Evolutionary conservation across 2,113 vertebrate species (phyloP).

Genomic region (Glaucomys volans): DNA sequence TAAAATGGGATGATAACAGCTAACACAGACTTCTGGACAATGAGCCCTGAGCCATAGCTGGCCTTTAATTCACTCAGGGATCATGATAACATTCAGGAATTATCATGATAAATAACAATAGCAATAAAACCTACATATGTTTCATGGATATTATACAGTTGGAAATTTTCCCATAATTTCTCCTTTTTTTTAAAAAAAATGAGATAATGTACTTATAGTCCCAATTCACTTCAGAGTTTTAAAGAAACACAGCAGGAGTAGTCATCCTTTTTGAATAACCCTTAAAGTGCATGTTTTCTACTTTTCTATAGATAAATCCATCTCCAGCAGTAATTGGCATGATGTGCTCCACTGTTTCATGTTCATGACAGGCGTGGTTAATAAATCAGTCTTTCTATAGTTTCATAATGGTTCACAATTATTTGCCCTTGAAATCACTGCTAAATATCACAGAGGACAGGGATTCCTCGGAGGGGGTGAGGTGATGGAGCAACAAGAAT

Average conservation of each 20-base stretch:
- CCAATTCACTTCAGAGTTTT: not conserved
- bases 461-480: too few species aligned
- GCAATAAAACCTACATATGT: not conserved
- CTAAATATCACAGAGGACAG: too few species aligned
- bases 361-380: not conserved
- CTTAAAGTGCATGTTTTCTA: not conserved
- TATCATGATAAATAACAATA: not conserved
- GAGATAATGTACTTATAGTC: not conserved
- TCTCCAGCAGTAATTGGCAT: not conserved
- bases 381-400: not conserved
- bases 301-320: not conserved
- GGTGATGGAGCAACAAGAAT: too few species aligned
- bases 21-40: too few species aligned
- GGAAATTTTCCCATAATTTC: not conserved
- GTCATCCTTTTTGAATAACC: not conserved
- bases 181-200: not conserved
- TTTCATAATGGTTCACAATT: not conserved
- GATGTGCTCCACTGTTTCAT: not conserved
- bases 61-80: not conserved
- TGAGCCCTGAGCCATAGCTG: fast-evolving
- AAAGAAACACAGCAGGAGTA: not conserved
- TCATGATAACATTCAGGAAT: not conserved
- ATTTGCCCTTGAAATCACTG: too few species aligned
- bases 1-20: not conserved
- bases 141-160: not conserved